Evolutionary conservation across 35 echinoderm and acorn worm species (phyloP).

Genomic region (Lytechinus variegatus): DNA sequence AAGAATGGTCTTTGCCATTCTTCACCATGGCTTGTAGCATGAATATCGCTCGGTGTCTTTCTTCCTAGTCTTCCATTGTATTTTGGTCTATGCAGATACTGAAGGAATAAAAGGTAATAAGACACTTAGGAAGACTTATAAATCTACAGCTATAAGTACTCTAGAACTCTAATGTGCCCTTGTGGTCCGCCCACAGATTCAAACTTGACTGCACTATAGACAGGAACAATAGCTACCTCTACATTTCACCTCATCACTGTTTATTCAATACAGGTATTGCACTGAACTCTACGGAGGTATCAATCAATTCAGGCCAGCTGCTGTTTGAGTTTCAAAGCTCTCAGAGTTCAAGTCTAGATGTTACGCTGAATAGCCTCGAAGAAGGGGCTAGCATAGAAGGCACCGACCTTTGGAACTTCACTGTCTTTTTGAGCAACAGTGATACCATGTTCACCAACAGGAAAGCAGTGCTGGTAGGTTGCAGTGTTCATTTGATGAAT

Average conservation of each 20-base stretch:
- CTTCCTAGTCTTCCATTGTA: too few species aligned
- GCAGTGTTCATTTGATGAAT: too few species aligned
- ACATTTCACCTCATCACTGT: not conserved
- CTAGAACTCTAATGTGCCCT: too few species aligned
- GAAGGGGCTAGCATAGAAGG: constrained; percentile 20
- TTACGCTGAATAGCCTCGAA: not conserved
- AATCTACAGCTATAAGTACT: too few species aligned
- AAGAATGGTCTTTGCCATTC: too few species aligned
- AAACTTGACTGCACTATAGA: not conserved
- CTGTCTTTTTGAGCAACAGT: constrained; percentile 36
- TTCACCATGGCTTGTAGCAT: too few species aligned
- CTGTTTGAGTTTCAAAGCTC: not conserved
- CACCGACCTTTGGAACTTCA: constrained; percentile 21
- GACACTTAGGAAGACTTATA: too few species aligned
- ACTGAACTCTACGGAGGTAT: not conserved
- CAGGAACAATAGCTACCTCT: not conserved
- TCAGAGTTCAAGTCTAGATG: not conserved
- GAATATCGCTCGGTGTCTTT: too few species aligned
- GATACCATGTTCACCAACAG: constrained; percentile 21
- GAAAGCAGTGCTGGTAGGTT: not conserved
- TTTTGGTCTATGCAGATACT: too few species aligned
- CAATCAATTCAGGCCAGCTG: not conserved
- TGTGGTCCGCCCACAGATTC: not conserved
- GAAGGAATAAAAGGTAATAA: too few species aligned
- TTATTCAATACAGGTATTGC: not conserved